Base-by-base conservation (phyloP, 2,888 invertebrate species). In the Heliconius ismenius region DNA sequence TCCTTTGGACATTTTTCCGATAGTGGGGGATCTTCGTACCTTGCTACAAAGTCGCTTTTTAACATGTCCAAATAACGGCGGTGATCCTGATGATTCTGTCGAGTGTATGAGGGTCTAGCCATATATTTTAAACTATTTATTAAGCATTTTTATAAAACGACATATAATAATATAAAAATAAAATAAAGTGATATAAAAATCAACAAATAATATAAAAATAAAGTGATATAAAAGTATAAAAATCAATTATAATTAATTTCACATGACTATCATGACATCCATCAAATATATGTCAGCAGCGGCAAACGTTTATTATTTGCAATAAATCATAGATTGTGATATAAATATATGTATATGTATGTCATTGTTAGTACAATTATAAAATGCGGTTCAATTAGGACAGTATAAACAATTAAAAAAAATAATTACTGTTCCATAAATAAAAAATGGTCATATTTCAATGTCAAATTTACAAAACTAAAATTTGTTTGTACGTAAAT, bases 1-100 rank as follows among this genome's bases (percentile, higher is more conserved):
- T 97, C 96, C 4, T 95, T 91, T 58, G 81, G 69, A 58, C 78
- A 81, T 80, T 86, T 89, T 11, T 86, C 82, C 54, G 58, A 77
- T 2, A 0, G 2, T 7, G 81, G 81, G 15, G 86, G 81, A 0
- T 88, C 83, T 58, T 82, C 75, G 78, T 81, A 90, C 80, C 83
- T 89, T 64, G 82, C 87, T 32, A 76, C 1, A 83, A 94, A 94
- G 68, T 91, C 91, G 68, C 80, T 83, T 85, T 91, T 92, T 78
- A 91, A 82, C 85, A 89, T 86, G 78, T 90, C 89, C 82, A 94
- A 88, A 86, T 91, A 89, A 64, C 89, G 85, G 32, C 65, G 62
- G 76, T 94, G 87, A 79, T 91, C 91, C 80, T 88, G 86, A 79
- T 94, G 92, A 78, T 82, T 82, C 82, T 91, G 90, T 67, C 43